A percentile compares a stretch with the other conserved stretches of the same genome.
Conservation (phyloP, 2,113 vertebrate species). For the Periophthalmodon schlosseri region DNA sequence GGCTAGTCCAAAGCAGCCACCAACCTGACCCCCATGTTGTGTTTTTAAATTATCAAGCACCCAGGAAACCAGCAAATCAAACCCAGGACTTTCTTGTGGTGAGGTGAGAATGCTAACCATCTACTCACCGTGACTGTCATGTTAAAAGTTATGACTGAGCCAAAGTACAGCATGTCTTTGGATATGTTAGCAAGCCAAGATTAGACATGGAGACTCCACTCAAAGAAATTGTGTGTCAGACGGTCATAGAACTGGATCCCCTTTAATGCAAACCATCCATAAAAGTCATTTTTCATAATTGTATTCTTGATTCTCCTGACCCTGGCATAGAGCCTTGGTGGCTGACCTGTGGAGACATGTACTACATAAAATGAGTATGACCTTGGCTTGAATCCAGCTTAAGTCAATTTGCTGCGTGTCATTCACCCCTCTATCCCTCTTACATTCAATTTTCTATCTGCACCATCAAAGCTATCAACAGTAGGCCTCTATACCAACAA, state of each 20-base stretch:
- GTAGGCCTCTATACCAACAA: not conserved
- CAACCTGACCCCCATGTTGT: not conserved
- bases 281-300: conserved; percentile 2
- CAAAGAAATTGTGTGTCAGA: not conserved
- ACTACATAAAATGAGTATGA: not conserved
- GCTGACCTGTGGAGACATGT: not conserved
- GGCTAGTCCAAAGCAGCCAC: too few relatives aligned
- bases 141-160: not conserved
- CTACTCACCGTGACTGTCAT: not conserved
- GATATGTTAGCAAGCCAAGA: not conserved
- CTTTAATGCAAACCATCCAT: not conserved
- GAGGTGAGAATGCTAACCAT: not conserved
- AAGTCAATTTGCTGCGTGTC: conserved; percentile 6
- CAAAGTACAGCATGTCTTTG: not conserved
- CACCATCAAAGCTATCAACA: not conserved
- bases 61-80: not conserved
- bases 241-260: not conserved
- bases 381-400: conserved; percentile 6
- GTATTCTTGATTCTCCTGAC: not conserved
- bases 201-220: not conserved
- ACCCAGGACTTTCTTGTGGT: not conserved
- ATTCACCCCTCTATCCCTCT: not conserved
- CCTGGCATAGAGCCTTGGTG: not conserved
- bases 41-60: not conserved
- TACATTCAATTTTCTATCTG: not conserved